Evolutionary conservation across 2,113 vertebrate genomes (phyloP).

Genomic region (Coptodon bakossiorum): DNA sequence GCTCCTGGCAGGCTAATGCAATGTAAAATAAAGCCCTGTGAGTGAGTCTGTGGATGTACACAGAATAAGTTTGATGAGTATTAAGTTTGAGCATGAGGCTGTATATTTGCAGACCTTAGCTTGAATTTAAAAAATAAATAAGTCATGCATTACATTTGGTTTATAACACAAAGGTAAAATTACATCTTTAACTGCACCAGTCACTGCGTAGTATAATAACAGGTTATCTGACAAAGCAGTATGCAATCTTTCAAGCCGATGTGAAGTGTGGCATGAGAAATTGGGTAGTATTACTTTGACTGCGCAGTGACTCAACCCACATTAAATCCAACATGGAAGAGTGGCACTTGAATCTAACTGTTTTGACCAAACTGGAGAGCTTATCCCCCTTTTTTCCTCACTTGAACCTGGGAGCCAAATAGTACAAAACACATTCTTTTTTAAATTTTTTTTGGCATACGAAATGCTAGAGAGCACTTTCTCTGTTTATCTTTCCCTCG

Average conservation of each 20-base stretch:
- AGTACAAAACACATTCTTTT: neutral
- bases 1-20: slow-evolving; percentile 34
- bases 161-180: slow-evolving; percentile 11
- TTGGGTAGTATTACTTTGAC: slow-evolving; percentile 11
- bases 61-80: neutral
- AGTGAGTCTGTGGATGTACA: neutral
- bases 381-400: neutral
- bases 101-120: neutral
- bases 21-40: slow-evolving; percentile 4
- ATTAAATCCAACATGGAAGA: slow-evolving; percentile 16
- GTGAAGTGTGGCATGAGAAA: slow-evolving; percentile 26
- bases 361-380: neutral
- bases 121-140: neutral
- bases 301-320: slow-evolving; percentile 24
- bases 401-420: neutral
- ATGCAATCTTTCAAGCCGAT: slow-evolving; percentile 31
- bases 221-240: slow-evolving; percentile 36
- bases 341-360: neutral
- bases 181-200: slow-evolving; percentile 5
- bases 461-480: neutral
- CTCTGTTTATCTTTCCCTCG: neutral
- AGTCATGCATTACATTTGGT: neutral
- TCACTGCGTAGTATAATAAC: slow-evolving; percentile 30
- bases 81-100: neutral
- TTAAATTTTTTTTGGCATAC: neutral